These are phyloP conservation scores for Limanda limanda DNA, from an alignment of 2,113 vertebrate species.

Conservation along the genomic window DNA sequence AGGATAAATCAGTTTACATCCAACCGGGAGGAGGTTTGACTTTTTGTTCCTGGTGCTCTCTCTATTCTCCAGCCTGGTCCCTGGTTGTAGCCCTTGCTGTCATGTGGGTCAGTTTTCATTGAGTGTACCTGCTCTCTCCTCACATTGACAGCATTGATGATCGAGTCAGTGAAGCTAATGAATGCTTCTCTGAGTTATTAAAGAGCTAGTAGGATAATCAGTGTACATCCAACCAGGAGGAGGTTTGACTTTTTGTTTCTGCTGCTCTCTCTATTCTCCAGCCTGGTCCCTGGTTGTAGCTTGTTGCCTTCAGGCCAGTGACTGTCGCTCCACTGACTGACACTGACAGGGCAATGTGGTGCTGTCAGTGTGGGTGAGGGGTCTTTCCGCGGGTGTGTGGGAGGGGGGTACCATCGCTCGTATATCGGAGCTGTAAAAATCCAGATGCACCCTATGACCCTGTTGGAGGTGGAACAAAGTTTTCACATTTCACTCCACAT, in stretches of 20 bases:
- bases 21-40: neutral
- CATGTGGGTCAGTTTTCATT: slow-evolving; percentile 23
- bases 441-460: neutral
- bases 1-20: neutral
- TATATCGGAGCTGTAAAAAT: slow-evolving; percentile 3
- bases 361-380: slow-evolving; percentile 12
- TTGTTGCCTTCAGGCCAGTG: neutral
- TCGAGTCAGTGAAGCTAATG: slow-evolving; percentile 7
- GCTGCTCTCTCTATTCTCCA: neutral
- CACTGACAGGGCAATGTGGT: slow-evolving; percentile 16
- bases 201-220: neutral
- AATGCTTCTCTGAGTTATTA: neutral
- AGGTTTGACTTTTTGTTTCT: neutral
- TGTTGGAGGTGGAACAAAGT: neutral
- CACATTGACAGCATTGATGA: neutral
- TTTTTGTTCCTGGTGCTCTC: neutral
- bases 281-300: neutral
- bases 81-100: slow-evolving; percentile 2
- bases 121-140: neutral
- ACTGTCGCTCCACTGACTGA: slow-evolving; percentile 10
- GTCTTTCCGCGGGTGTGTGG: neutral
- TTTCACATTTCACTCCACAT: neutral
- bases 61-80: neutral
- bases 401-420: too few species aligned
- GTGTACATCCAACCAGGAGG: neutral